Base-by-base conservation (phyloP, 2,888 invertebrate genomes). In the Microplitis deprimator region DNA sequence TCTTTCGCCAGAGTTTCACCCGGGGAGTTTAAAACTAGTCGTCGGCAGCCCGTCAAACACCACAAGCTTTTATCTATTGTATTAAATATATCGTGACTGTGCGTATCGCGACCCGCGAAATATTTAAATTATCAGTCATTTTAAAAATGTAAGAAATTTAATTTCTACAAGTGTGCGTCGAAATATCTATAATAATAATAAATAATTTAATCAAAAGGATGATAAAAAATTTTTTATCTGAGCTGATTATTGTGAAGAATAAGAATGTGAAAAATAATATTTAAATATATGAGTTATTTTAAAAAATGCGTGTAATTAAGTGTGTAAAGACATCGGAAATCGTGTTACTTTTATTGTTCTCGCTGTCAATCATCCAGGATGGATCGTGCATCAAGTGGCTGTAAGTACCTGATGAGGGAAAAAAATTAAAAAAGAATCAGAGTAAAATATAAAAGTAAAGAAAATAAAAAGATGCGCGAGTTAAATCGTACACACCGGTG, bases 301-400 rank as follows among this genome's bases (percentile, higher is more conserved):
- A 10, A 68, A 84, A 84, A 82, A 88, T 88, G 88, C 81, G 83
- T 80, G 82, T 82, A 81, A 81, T 76, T 77, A 81, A 79, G 80
- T 78, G 77, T 76, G 75, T 73, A 41, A 77, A 76, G 73, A 77
- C 78, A 75, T 73, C 75, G 75, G 77, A 76, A 70, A 67, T 80
- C 72, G 80, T 78, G 77, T 67, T 79, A 77, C 77, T 87, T 76
- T 77, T 86, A 73, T 77, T 88, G 62, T 59, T 77, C 29, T 79
- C 87, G 65, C 81, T 87, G 64, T 81, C 87, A 78, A 77, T 87
- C 78, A 81, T 85, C 60, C 84, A 87, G 77, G 83, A 83, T 79
- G 89, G 85, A 82, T 82, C 84, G 82, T 88, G 88, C 86, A 89
- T 89, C 84, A 89, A 89, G 87, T 89, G 89, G 89, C 85, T 89